Percentiles rank a stretch among this genome's conserved stretches.
phyloP scores from a whole-genome alignment of 2,113 vertebrate species.

The Misgurnus anguillicaudatus region DNA sequence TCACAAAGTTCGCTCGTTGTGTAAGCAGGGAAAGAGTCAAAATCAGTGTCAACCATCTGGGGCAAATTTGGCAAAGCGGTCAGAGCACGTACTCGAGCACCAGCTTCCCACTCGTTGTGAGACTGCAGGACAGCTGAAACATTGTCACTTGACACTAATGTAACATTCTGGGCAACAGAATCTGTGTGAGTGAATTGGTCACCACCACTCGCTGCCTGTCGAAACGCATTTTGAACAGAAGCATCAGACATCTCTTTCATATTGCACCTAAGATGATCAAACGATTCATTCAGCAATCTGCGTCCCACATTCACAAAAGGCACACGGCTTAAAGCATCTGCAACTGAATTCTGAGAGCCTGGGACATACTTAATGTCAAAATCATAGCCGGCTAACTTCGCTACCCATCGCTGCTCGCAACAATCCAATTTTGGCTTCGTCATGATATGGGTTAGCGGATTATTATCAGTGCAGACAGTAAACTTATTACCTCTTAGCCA shows the following conservation, averaged over 20 bases:
- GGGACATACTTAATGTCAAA: conserved; percentile 18
- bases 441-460: conserved; percentile 14
- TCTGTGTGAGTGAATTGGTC: no score
- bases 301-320: conserved; percentile 11
- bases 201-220: background rate
- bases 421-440: conserved; percentile 12
- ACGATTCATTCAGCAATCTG: background rate
- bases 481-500: background rate
- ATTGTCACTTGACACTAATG: no score
- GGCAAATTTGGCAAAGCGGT: background rate
- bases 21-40: background rate
- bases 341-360: background rate
- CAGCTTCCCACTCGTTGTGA: background rate
- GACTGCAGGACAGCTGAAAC: no score
- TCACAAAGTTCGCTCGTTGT: conserved; percentile 29
- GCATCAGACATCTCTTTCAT: background rate
- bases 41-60: conserved; percentile 12
- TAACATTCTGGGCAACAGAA: no score
- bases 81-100: conserved; percentile 7
- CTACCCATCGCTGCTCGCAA: conserved; percentile 23
- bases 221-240: background rate
- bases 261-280: background rate
- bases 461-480: conserved; percentile 11
- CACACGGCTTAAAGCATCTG: background rate
- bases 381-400: conserved; percentile 17